Evolutionary conservation across 37 sponge, comb jelly and placozoan species (phyloP).

Genomic region (Trichoplax adhaerens): DNA sequence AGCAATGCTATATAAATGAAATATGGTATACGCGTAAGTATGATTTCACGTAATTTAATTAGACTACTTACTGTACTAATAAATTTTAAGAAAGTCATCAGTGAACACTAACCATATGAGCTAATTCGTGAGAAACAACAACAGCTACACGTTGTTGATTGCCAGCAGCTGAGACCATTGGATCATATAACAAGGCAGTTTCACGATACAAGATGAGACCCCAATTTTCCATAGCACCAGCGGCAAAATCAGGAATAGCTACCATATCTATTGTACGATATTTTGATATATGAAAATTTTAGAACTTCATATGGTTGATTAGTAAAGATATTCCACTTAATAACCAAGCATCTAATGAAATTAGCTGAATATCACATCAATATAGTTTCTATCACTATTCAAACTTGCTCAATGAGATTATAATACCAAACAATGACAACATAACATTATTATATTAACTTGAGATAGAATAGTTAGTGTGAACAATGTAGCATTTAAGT

Average conservation of each 20-base stretch:
- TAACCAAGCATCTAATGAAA: no score
- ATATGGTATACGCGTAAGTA: neutral
- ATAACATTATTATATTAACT: no score
- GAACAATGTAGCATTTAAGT: no score
- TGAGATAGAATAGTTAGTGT: no score
- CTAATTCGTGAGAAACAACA: constrained; percentile 85
- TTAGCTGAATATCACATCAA: no score
- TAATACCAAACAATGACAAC: no score
- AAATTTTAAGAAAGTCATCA: neutral
- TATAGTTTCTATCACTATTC: no score
- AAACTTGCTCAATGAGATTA: no score
- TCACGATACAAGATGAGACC: constrained; percentile 88
- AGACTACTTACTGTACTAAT: no score
- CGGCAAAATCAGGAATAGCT: constrained; percentile 82
- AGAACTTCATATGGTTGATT: no score
- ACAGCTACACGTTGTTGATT: constrained; percentile 68
- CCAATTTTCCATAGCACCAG: constrained; percentile 99
- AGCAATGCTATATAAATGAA: neutral
- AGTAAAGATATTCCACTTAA: no score
- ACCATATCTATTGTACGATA: constrained; percentile 55
- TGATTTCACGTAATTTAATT: neutral
- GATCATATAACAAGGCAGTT: constrained; percentile 63
- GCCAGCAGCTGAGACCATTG: constrained; percentile 17
- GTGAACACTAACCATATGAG: constrained; percentile 51
- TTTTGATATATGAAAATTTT: no score